These are phyloP conservation scores for Galleria mellonella DNA, from an alignment of 1,140 invertebrate species.

Conservation along the genomic window DNA sequence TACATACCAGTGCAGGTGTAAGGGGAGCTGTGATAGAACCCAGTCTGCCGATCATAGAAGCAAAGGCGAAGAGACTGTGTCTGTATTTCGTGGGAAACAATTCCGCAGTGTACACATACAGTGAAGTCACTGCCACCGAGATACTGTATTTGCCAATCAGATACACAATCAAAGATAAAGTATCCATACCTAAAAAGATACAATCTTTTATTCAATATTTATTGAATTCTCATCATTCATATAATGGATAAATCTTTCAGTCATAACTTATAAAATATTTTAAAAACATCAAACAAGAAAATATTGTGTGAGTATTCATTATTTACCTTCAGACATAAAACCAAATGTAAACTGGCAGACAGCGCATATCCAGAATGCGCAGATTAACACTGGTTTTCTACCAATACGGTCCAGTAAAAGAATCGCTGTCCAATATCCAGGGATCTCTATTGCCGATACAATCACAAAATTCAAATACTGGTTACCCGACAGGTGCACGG, in stretches of 20 bases:
- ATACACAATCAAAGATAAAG: conserved; percentile 72
- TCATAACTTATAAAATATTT: too few species aligned
- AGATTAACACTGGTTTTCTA: conserved; percentile 78
- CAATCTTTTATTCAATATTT: neutral
- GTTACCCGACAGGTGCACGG: conserved; percentile 78
- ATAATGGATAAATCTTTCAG: too few species aligned
- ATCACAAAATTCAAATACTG: conserved; percentile 81
- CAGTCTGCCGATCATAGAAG: conserved; percentile 83
- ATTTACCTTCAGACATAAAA: conserved; percentile 77
- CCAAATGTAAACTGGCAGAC: conserved; percentile 81
- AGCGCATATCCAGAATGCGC: conserved; percentile 81
- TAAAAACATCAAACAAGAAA: too few species aligned
- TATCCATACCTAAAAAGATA: conserved; percentile 19
- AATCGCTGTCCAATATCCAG: conserved; percentile 78
- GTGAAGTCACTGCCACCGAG: conserved; percentile 78
- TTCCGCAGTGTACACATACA: conserved; percentile 83
- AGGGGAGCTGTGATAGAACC: conserved; percentile 84
- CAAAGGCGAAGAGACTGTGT: conserved; percentile 78
- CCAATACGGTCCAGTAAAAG: conserved; percentile 37
- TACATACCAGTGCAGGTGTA: conserved; percentile 78
- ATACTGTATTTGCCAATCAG: conserved; percentile 84
- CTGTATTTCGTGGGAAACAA: conserved; percentile 81
- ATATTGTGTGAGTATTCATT: too few species aligned
- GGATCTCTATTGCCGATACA: conserved; percentile 80
- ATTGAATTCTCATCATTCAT: too few species aligned